These are phyloP conservation scores for Steatocranus sp. DNA, from an alignment of 2,797 vertebrate genomes.

Conservation along the genomic window DNA sequence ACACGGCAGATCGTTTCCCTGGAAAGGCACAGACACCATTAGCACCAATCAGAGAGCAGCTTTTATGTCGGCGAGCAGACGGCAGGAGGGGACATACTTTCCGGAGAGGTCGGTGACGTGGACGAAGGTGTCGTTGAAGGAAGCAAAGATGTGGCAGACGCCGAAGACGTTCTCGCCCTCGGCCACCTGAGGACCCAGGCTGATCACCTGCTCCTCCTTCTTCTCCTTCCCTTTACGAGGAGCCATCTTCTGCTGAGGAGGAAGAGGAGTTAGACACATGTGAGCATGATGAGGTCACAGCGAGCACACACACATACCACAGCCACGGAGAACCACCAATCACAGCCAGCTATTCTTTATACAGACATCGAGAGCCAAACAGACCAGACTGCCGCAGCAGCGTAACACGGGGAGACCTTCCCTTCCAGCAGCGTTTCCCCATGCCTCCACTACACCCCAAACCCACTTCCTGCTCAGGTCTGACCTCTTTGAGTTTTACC, in stretches of 20 bases:
- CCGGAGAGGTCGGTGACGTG: constrained; percentile 96
- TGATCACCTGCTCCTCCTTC: constrained; percentile 99
- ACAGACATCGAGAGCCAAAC: neutral
- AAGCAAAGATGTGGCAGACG: constrained; percentile 96
- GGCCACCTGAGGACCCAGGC: constrained; percentile 92
- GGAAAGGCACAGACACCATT: neutral
- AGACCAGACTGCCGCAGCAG: accelerated
- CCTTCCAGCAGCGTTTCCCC: neutral
- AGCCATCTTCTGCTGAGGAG: constrained; percentile 80
- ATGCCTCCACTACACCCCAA: neutral
- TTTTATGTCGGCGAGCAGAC: neutral
- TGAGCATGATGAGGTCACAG: neutral
- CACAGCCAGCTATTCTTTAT: neutral
- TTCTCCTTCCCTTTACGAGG: constrained; percentile 98
- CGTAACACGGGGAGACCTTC: accelerated
- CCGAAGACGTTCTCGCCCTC: constrained; percentile 98
- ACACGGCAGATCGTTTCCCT: constrained; percentile 98
- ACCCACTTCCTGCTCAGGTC: neutral
- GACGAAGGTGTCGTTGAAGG: constrained; percentile 97
- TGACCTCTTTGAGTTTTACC: neutral
- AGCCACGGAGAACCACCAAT: neutral
- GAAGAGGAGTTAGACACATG: neutral
- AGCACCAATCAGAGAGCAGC: neutral
- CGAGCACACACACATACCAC: no score
- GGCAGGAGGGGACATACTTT: constrained; percentile 73